Evolutionary conservation across 2,888 invertebrate species (phyloP), one percentile per base, ranked within the genome.

Genomic region (Heliconius cydno): DNA sequence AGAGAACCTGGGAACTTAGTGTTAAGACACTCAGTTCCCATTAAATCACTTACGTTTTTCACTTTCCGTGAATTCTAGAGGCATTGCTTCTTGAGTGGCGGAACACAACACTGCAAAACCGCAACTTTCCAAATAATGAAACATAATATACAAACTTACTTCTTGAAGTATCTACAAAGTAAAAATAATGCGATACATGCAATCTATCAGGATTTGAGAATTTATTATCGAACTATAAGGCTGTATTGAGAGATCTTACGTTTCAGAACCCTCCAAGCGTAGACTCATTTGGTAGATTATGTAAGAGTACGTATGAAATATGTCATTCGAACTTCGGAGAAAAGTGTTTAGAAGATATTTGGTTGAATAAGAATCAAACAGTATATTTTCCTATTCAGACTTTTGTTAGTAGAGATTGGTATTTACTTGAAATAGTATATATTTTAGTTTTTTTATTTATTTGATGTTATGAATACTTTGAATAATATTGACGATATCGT

Each of bases 211-310:
- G 13, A 46, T 41, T 12, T n/a, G 3, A 63, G 38, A 75, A 30
- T 66, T 66, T 75, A 22, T 75, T 46, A 66, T 75, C 22, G n/a
- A 75, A 75, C 41, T 66, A 75, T 46, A 65, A 66, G 46, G 28
- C 75, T 22, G 41, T 66, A 68, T 72, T 74, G 67, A 67, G 67
- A 60, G 60, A 28, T 78, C 73, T 30, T n/a, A 38, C 28, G n/a
- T 52, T 74, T 67, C 78, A 78, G 67, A 78, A 70, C 41, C 63
- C 63, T 75, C 41, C 19, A 57, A 75, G 67, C 67, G 68, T 78
- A 41, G 57, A 73, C 57, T 60, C 72, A 78, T 41, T 78, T 46
- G 22, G 65, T 57, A 74, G 13, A 63, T 68, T 70, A 70, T 75
- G 25, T 28, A 41, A 34, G 38, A 10, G 57, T n/a, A n/a, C 10